A percentile compares a stretch with the other conserved stretches of the same genome.
phyloP scores from a whole-genome alignment of 1,140 invertebrate genomes.

The Microplitis demolitor region DNA sequence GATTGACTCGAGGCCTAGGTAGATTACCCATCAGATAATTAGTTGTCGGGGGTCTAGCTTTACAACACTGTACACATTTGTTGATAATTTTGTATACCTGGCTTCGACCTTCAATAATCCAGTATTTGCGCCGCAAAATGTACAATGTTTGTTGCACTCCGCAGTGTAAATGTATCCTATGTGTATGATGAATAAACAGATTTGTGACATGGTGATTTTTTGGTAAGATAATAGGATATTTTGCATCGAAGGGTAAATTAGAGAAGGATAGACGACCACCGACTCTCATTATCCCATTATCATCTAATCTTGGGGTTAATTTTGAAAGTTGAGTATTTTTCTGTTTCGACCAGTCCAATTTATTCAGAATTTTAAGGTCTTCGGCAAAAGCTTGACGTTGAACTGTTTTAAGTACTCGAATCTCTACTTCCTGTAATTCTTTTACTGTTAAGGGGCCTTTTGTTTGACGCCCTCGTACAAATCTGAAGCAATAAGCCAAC shows the following conservation, averaged over 20 bases:
- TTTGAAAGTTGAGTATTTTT: background rate
- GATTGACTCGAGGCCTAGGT: constrained; percentile 14
- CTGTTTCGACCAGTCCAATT: background rate
- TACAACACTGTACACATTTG: constrained; percentile 32
- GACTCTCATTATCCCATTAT: constrained; percentile 6
- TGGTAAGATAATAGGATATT: constrained; percentile 36
- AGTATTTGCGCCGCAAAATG: constrained; percentile 31
- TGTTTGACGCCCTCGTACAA: background rate
- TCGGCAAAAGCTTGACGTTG: background rate
- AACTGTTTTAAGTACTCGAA: background rate
- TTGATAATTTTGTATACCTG: constrained; percentile 24
- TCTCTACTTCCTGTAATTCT: background rate
- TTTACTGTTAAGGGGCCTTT: background rate
- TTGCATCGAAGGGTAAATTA: constrained; percentile 10
- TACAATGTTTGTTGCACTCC: constrained; percentile 37
- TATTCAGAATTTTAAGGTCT: background rate
- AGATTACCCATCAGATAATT: constrained; percentile 23
- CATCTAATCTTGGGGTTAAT: background rate
- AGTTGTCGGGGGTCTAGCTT: constrained; percentile 12
- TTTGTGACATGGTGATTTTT: constrained; percentile 25
- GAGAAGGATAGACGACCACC: constrained; percentile 13
- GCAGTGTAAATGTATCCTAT: constrained; percentile 34
- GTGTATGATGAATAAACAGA: constrained; percentile 33
- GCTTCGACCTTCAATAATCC: constrained; percentile 31
- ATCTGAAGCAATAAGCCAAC: background rate